Conservation (phyloP, 2,797 vertebrate species). For the Phyllotis vaccarum region DNA sequence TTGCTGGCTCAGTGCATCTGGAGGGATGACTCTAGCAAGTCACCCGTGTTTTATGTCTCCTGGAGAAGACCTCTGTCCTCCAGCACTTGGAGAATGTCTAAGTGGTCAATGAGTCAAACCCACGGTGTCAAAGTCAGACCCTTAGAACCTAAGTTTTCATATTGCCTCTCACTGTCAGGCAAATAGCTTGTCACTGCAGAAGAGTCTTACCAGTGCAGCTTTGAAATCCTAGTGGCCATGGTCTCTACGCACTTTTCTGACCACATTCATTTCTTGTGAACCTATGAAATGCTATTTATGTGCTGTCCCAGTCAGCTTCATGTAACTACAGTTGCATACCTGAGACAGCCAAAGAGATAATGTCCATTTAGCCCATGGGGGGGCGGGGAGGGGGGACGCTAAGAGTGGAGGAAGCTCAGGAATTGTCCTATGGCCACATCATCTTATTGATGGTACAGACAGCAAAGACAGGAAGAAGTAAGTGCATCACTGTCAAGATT, state of each 20-base stretch:
- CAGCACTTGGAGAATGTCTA: neutral
- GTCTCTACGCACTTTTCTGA: neutral
- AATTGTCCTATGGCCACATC: neutral
- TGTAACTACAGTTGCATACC: neutral
- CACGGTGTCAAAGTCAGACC: neutral
- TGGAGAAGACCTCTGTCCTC: constrained; percentile 42
- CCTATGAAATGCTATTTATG: neutral
- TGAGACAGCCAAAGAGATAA: neutral
- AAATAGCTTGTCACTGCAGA: neutral
- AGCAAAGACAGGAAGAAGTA: neutral
- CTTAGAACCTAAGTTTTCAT: neutral
- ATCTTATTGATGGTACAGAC: neutral
- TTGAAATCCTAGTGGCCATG: neutral
- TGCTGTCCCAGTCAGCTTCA: neutral
- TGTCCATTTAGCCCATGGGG: neutral
- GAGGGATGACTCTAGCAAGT: neutral
- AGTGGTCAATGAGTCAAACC: constrained; percentile 13
- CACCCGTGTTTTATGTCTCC: constrained; percentile 60
- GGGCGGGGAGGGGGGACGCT: neutral
- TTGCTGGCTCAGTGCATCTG: neutral
- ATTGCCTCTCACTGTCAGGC: neutral
- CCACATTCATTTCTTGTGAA: neutral
- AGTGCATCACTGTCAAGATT: neutral
- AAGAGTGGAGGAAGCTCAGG: neutral
- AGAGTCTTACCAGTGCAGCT: neutral